Evolutionary conservation across 2,797 vertebrate genomes (phyloP).

Genomic region (Meda fulgida): DNA sequence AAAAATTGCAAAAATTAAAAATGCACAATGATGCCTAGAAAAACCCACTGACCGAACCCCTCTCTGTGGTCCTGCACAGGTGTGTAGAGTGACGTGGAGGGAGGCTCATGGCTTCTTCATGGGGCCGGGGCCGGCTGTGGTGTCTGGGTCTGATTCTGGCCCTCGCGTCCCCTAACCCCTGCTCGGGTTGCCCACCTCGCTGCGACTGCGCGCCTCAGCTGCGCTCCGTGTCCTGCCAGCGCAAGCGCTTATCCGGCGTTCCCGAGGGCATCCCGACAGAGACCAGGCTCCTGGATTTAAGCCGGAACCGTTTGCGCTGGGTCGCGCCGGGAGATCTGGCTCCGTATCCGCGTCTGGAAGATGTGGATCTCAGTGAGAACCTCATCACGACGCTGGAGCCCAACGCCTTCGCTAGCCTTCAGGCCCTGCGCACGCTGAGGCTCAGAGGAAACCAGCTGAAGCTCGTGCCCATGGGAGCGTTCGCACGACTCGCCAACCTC

Average conservation of each 20-base stretch:
- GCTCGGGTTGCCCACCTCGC: conserved; percentile 87
- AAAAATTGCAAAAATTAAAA: no score
- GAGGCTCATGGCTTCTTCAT: conserved; percentile 75
- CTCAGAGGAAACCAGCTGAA: conserved; percentile 93
- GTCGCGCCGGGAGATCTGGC: conserved; percentile 90
- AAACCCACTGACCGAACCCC: no score
- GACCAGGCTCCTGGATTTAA: conserved; percentile 91
- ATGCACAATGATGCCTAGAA: no score
- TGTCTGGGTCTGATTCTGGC: conserved; percentile 78
- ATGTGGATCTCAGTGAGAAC: conserved; percentile 96
- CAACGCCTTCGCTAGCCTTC: conserved; percentile 90
- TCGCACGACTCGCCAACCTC: conserved; percentile 90
- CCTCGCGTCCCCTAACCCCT: conserved; percentile 72
- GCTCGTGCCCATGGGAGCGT: conserved; percentile 91
- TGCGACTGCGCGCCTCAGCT: conserved; percentile 90
- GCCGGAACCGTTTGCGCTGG: conserved; percentile 94
- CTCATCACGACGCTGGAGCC: conserved; percentile 91
- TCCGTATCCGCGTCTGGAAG: conserved; percentile 88
- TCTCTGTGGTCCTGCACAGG: conserved; percentile 71
- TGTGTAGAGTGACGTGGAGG: conserved; percentile 75
- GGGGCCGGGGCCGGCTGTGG: conserved; percentile 79
- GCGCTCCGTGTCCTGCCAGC: conserved; percentile 88
- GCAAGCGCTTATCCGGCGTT: conserved; percentile 87
- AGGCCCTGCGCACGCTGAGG: conserved; percentile 85
- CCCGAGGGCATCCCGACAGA: conserved; percentile 96